phyloP scores from a whole-genome alignment of 2,888 invertebrate species.

The Hedychridium roseum region DNA sequence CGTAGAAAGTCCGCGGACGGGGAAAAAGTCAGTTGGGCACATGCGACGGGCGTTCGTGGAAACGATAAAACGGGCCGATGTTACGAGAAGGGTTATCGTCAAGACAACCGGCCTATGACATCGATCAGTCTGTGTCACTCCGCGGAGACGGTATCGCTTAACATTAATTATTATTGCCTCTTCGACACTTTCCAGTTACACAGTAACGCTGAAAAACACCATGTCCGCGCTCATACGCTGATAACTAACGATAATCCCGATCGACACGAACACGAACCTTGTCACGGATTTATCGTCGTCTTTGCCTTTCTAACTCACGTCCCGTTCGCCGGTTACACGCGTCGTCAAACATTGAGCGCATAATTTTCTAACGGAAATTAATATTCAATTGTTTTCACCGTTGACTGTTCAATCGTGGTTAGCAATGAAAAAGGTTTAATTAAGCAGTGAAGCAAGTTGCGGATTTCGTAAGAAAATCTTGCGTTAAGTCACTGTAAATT shows the following conservation, averaged over 20 bases:
- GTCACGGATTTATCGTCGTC: constrained; percentile 1
- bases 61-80: constrained; percentile 48
- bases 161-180: constrained; percentile 64
- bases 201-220: constrained; percentile 36
- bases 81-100: constrained; percentile 59
- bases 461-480: too few species aligned
- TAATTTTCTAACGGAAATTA: too few species aligned
- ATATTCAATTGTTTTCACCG: too few species aligned
- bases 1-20: constrained; percentile 2
- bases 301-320: neutral
- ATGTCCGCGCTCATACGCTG: constrained; percentile 33
- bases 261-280: neutral
- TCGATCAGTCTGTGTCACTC: constrained; percentile 61
- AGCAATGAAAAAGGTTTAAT: too few species aligned
- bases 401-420: too few species aligned
- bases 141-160: constrained; percentile 52
- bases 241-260: constrained; percentile 17
- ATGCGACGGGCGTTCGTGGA: constrained; percentile 44
- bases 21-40: constrained; percentile 36
- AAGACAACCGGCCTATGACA: constrained; percentile 61
- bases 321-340: too few species aligned
- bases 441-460: too few species aligned
- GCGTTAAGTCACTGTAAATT: too few species aligned
- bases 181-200: constrained; percentile 56
- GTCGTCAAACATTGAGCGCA: too few species aligned